Base-by-base conservation (phyloP, 1,140 invertebrate genomes). In the Drosophila pseudoananassae region DNA sequence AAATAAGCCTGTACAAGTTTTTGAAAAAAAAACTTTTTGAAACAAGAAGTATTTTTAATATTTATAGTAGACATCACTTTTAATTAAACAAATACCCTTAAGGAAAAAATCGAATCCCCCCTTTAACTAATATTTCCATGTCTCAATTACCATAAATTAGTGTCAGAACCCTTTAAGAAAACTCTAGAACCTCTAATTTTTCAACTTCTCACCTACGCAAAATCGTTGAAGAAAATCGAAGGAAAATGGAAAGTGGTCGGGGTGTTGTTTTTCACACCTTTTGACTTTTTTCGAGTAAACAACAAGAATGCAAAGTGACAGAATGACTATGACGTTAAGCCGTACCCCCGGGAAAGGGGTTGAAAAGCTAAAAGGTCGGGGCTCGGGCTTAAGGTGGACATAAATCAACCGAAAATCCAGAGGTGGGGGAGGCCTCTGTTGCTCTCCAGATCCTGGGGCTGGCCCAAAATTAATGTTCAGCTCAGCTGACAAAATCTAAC, bases 291-390 rank as follows among this genome's bases (percentile, higher is more conserved):
- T 64, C 57, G 61, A 75, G 82, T 88, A 87, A 87, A 87, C 82
- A 87, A 87, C 78, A 27, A 45, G 58, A 78, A 87, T 88, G 83
- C 55, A 69, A 87, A 88, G 61, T 87, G 82, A 87, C 82, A 69
- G 66, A 55, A 54, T 46, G 52, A 43, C 76, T 56, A 54, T 61
- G 80, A 84, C 59, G 66, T 54, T 74, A 59, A 77, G 54, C 58
- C 51, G 25, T 15, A 43, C 33, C 31, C 31, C 33, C 0, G 9
- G 1, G 0, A 12, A n/a, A 33, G 50, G 59, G 57, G 78, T 65
- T 54, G 45, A 74, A 69, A 66, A 45, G 59, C 38, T 10, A 15
- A 23, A 46, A 46, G 17, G 55, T 31, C 3, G 36, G 23, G 4
- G 7, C 2, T 9, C 7, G n/a, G 56, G 17, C 56, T 58, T 50